Evolutionary conservation across 2,113 vertebrate genomes (phyloP), one percentile per base, ranked within the genome.

Genomic region (Pluvialis apricaria): DNA sequence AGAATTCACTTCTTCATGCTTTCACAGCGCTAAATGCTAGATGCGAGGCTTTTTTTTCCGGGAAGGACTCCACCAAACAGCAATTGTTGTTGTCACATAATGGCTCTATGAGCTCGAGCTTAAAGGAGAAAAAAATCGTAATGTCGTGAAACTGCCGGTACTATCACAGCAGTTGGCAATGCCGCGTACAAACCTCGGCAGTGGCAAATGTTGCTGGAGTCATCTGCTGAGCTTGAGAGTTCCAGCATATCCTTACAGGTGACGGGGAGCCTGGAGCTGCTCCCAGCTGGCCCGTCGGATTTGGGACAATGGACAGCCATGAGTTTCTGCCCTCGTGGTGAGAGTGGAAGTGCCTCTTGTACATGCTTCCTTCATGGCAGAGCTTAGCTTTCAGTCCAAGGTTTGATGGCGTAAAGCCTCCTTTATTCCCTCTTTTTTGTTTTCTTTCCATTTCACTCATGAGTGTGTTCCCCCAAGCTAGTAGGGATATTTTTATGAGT

Each of bases 281-380:
- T 31, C 15, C 66, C 62, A 24, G 49, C 61, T 76, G 62, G 29
- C 49, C 49, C 12, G 6, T 51, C 22, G 22, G 49, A 51, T 13
- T 8, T 9, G 21, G 78, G 38, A 29, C 44, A 18, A 10, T 4
- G 3, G 8, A 21, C 1, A 1, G 52, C 9, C 6, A 15, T 17
- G 61, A 42, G 38, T 17, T n/a, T 42, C 52, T 51, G 69, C 60
- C 25, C 36, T 36, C 25, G 2, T 24, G 69, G n/a, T 17, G 45
- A 19, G 49, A 40, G 29, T 52, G 55, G 40, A 79, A 26, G 13
- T 52, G 44, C 32, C 31, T 84, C 58, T 36, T 15, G 29, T 13
- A 19, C 12, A 5, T 2, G 1, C 49, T 47, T 40, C 15, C 61
- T 26, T 81, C 1, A 1, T 22, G 24, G 60, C 60, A 40, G 34